Evolutionary conservation across 1,140 invertebrate genomes (phyloP), one percentile per base, ranked within the genome.

Genomic region (Anoplolepis gracilipes): DNA sequence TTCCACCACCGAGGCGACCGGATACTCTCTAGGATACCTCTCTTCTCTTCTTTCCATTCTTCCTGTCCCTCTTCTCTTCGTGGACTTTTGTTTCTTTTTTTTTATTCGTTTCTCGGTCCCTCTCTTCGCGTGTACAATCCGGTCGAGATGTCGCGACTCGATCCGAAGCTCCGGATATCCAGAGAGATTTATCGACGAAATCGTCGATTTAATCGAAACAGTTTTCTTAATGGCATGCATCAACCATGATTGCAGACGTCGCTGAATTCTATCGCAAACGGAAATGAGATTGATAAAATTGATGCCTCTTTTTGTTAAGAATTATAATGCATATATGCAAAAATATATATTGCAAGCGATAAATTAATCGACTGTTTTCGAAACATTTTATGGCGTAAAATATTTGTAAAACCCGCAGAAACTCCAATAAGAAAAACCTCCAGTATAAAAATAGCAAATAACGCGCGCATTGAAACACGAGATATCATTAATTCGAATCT

Each of bases 1-100:
- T 95, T 94, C 94, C 92, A 93, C 91, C 92, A 85, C 88, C 87
- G 86, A 22, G 73, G 90, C 88, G 86, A 85, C 78, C 79, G 59
- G 53, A n/a, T n/a, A n/a, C n/a, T n/a, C n/a, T n/a, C 79, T 53
- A 42, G 67, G 87, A 91, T 91, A 91, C 88, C 87, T 81, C 82
- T 79, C 86, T 28, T 89, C 86, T 88, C 87, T 79, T 86, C 6
- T 84, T 87, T 88, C 73, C 81, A 75, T 86, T 88, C 78, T 87
- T 81, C 86, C 84, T 87, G 67, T 90, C 79, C 82, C 82, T 77
- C 85, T 75, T 85, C 85, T 89, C 25, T 19, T 33, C 28, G 30
- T 33, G n/a, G 5, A 61, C 25, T 62, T 30, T 73, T 53, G 28
- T 65, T 57, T 28, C 19, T 76, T 79, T 75, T 25, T 36, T 84